Evolutionary conservation across 2,888 invertebrate genomes (phyloP).

Genomic region (Galeopsomyia nigrocyanea): DNA sequence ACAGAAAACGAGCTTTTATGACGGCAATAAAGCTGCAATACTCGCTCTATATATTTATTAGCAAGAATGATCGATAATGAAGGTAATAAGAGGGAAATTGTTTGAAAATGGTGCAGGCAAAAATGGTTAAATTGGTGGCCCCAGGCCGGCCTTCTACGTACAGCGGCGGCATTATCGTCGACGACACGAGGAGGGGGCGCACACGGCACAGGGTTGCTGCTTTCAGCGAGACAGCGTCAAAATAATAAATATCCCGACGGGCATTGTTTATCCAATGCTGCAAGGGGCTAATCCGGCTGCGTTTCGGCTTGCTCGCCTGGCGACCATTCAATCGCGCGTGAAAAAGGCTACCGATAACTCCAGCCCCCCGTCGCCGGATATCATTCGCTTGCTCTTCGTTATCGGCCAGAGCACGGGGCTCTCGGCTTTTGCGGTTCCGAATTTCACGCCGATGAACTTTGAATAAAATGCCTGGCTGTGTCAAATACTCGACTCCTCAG

Average conservation of each 20-base stretch:
- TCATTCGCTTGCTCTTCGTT: conserved; percentile 53
- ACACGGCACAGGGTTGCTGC: too few relatives aligned
- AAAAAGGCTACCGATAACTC: conserved; percentile 33
- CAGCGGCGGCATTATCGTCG: too few relatives aligned
- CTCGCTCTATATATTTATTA: too few relatives aligned
- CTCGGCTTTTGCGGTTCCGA: background rate
- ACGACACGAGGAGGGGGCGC: too few relatives aligned
- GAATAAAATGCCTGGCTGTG: too few relatives aligned
- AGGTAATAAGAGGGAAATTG: background rate
- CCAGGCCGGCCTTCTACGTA: background rate
- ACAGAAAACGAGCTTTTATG: conserved; percentile 10
- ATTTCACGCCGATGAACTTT: too few relatives aligned
- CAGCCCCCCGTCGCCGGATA: conserved; percentile 41
- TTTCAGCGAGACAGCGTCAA: conserved; percentile 7
- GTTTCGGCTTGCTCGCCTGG: conserved; percentile 13
- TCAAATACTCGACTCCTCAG: too few relatives aligned
- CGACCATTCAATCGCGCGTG: conserved; percentile 45
- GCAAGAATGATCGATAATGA: background rate
- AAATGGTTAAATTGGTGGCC: conserved; percentile 14
- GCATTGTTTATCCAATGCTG: conserved; percentile 3
- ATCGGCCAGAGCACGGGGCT: conserved; percentile 41
- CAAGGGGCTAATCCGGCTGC: conserved; percentile 13
- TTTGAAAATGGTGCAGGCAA: conserved; percentile 5
- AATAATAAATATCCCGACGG: conserved; percentile 33
- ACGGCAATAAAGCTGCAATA: background rate